Evolutionary conservation across 2,113 vertebrate genomes (phyloP), one percentile per base, ranked within the genome.

Genomic region (Turdus rufiventris): DNA sequence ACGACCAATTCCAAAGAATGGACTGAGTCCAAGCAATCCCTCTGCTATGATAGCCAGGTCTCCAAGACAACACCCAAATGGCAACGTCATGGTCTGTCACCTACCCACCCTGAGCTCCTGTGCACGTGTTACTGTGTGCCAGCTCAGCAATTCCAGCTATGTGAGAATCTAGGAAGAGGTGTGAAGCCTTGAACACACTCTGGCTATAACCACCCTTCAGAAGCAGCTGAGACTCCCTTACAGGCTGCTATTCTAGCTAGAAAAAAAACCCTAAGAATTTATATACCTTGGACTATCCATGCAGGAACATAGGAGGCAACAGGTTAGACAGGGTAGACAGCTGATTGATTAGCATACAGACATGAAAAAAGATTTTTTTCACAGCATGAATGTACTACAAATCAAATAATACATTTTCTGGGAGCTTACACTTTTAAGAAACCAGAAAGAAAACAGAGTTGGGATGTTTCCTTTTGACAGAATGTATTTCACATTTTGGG

Each of bases 401-500:
- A 91, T 65, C 21, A 86, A 74, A n/a, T 38, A 87, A 38, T 9
- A 18, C 19, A 58, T 36, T 89, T 66, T 42, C 38, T 21, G 88
- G 66, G 20, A 85, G 78, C 12, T 78, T 57, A 57, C 0, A 11
- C 13, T 75, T 89, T 56, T 29, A 92, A 82, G 62, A 87, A 78
- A 75, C 18, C 53, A 75, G 9, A 87, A 87, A 17, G 38, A 88
- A 96, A 93, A 73, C 3, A 79, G 34, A 11, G 28, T 67, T 73
- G 51, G 33, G 48, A 68, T 77, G 34, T 28, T 93, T 91, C 36
- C n/a, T 65, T 94, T 91, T 66, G 72, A 67, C 45, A 84, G 89
- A 62, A 42, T 73, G 29, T 58, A 91, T 82, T 94, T 94, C 66
- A 79, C 54, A 63, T 76, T 91, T 76, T 43, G 34, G 58, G 58